Conservation (phyloP, 1,140 invertebrate species). For the Forficula auricularia region DNA sequence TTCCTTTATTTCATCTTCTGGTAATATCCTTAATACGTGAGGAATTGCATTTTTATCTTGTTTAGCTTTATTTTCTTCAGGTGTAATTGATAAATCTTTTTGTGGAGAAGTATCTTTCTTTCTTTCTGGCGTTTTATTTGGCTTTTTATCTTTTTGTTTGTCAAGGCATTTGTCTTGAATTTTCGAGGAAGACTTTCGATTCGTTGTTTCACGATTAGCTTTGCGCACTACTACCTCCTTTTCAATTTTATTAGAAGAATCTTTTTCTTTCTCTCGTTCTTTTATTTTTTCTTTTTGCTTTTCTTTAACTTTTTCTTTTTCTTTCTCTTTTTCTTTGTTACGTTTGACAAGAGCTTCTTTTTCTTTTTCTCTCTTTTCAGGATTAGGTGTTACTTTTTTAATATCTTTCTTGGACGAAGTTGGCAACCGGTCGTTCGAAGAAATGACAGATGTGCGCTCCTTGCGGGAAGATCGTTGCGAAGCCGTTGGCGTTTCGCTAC, state of each 20-base stretch:
- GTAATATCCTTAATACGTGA: too few relatives aligned
- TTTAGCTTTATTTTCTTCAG: constrained; percentile 10
- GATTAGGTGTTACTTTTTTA: constrained; percentile 33
- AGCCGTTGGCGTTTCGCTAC: too few relatives aligned
- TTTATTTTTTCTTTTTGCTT: constrained; percentile 3
- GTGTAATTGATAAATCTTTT: constrained; percentile 9
- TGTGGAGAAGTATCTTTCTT: constrained; percentile 2
- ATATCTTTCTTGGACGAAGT: constrained; percentile 50
- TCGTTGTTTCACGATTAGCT: too few relatives aligned
- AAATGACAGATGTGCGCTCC: too few relatives aligned
- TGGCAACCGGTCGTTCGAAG: constrained; percentile 22
- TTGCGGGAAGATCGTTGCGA: too few relatives aligned
- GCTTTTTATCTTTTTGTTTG: constrained; percentile 10
- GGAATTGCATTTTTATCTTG: constrained; percentile 10
- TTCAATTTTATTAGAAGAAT: constrained; percentile 11
- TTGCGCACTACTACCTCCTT: constrained; percentile 5
- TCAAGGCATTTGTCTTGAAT: constrained; percentile 9
- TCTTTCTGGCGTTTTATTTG: constrained; percentile 7
- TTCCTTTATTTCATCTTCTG: constrained; percentile 9
- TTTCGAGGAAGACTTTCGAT: constrained; percentile 1
- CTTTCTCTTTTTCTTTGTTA: constrained; percentile 5
- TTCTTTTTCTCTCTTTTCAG: constrained; percentile 22
- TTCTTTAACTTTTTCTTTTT: constrained; percentile 18
- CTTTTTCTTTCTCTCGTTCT: constrained; percentile 2
- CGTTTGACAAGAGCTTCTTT: constrained; percentile 9